Evolutionary conservation across 1,140 invertebrate genomes (phyloP), one percentile per base, ranked within the genome.

Genomic region (Drosophila mojavensis): DNA sequence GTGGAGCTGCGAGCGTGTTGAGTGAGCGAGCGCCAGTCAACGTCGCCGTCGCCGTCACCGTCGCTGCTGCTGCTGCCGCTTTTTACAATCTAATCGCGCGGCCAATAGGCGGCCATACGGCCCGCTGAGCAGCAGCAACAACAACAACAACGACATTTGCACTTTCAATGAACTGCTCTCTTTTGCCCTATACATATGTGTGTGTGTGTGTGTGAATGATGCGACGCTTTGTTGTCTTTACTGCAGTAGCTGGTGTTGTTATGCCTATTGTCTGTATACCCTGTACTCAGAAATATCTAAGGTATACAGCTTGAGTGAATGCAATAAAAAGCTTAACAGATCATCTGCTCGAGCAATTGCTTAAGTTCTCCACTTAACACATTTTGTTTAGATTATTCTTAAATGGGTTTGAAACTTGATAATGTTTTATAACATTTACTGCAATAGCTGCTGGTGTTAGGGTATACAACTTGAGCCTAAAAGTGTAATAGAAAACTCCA

Each of bases 21-120:
- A 48, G 63, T 20, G 43, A 48, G 63, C n/a, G 53, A 58, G 63
- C 63, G 17, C 24, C 20, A 30, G 33, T 50, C 59, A 10, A 0
- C 41, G 15, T 41, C 45, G 17, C 9, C 50, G 33, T 17, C 56
- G 33, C 28, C 6, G 26, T n/a, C 36, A 24, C 9, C 50, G 33
- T 15, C 55, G 55, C 33, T 7, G 20, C 51, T 11, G 33, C 28
- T 4, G 61, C 26, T 15, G n/a, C 7, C 36, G 33, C 55, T 69
- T 82, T 75, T 83, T 79, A 81, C 82, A 85, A 85, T 85, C 82
- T 86, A 85, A 85, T 85, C 81, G 81, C 74, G 59, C 56, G 43
- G 39, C 65, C 76, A 82, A 70, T 81, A 75, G 79, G 79, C 79
- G 81, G 75, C 81, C 74, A 24, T 58, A 76, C 69, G 69, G 71